Percentiles rank a stretch among this genome's conserved stretches.
These are phyloP conservation scores for Sylvia atricapilla DNA, from an alignment of 2,113 vertebrate species.

Conservation along the genomic window DNA sequence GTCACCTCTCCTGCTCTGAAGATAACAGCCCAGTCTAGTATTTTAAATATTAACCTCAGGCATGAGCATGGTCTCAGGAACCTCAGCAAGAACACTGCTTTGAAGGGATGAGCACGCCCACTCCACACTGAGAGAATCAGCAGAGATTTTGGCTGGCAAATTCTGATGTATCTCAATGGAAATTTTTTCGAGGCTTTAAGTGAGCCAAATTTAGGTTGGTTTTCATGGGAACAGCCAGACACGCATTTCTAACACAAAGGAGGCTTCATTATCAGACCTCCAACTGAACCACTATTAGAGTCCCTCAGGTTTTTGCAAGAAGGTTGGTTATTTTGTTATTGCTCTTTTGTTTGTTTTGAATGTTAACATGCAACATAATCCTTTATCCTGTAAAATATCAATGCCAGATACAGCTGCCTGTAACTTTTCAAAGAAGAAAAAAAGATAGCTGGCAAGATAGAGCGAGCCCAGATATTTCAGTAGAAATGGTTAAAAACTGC, in stretches of 20 bases:
- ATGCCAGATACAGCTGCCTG: background rate
- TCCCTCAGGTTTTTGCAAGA: background rate
- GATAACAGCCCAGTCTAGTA: background rate
- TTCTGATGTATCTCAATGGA: background rate
- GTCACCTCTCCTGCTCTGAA: background rate
- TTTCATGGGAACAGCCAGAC: slow-evolving; percentile 3
- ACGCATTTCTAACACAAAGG: background rate
- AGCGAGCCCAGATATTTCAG: background rate
- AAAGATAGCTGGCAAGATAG: background rate
- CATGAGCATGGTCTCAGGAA: background rate
- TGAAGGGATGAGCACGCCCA: background rate
- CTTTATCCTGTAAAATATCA: background rate
- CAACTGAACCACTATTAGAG: background rate
- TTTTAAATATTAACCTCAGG: background rate
- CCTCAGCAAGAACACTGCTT: background rate
- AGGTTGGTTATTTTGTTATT: background rate
- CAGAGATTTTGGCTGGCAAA: background rate
- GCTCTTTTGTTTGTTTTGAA: background rate
- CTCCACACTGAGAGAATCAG: background rate
- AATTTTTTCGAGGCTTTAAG: background rate
- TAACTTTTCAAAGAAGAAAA: background rate
- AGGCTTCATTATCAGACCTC: background rate
- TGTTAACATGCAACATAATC: background rate
- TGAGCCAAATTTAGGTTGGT: background rate
- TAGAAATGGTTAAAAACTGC: background rate